Evolutionary conservation across 2,888 invertebrate genomes (phyloP).

Genomic region (Ellobium chinense): DNA sequence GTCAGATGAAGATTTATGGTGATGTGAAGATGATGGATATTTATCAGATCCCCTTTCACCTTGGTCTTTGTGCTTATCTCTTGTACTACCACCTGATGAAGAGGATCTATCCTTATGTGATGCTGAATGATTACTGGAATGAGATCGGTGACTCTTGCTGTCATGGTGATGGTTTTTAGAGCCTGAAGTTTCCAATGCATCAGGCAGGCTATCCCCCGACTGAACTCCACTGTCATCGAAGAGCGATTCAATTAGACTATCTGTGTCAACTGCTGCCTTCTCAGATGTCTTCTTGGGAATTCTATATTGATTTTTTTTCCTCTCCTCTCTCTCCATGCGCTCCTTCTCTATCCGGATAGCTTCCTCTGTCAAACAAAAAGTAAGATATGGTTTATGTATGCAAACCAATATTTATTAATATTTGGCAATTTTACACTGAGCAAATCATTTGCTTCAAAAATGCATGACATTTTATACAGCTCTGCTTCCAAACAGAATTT

Average conservation of each 20-base stretch:
- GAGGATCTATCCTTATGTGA: background rate
- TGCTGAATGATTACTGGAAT: background rate
- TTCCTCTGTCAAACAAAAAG: constrained; percentile 28
- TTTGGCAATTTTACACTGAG: background rate
- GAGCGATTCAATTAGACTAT: constrained; percentile 34
- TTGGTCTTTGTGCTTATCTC: background rate
- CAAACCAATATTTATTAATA: background rate
- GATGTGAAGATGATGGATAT: constrained; percentile 6
- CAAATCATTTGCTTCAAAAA: no score
- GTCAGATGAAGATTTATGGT: constrained; percentile 1
- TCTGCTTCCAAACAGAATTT: no score
- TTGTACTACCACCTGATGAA: background rate
- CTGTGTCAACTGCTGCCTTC: background rate
- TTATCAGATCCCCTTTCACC: background rate
- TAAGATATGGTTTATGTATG: background rate
- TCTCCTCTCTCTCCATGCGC: constrained; percentile 34
- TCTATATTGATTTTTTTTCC: constrained; percentile 35
- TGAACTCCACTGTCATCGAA: constrained; percentile 33
- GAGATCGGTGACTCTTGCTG: background rate
- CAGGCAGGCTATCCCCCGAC: background rate
- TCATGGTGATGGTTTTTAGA: background rate
- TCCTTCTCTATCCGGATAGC: constrained; percentile 15
- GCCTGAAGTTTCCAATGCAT: background rate
- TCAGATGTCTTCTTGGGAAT: constrained; percentile 48
- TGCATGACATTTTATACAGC: no score